Percentiles rank a stretch among this genome's conserved stretches.
phyloP scores from a whole-genome alignment of 2,888 invertebrate species.

The Hemithea aestivaria region DNA sequence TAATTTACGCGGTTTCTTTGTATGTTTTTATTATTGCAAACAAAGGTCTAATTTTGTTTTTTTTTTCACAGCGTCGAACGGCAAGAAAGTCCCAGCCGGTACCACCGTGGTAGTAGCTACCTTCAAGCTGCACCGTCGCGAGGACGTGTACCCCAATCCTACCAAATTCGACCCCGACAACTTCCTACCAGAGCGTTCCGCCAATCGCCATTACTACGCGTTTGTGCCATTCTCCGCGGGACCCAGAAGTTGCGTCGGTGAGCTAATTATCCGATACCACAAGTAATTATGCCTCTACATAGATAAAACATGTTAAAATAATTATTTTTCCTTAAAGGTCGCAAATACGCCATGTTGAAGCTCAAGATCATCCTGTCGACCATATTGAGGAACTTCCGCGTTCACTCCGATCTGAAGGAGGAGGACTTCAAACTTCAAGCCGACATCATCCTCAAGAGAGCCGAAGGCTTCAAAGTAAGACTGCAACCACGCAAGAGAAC shows the following conservation, averaged over 20 bases:
- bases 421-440: conserved; percentile 85
- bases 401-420: conserved; percentile 83
- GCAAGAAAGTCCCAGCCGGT: conserved; percentile 84
- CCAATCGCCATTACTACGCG: conserved; percentile 88
- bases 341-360: conserved; percentile 90
- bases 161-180: conserved; percentile 90
- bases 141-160: conserved; percentile 87
- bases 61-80: conserved; percentile 73
- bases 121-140: conserved; percentile 84
- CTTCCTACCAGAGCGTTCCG: conserved; percentile 88
- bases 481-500: conserved; percentile 81
- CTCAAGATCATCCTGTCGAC: conserved; percentile 88
- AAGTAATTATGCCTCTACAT: conserved; percentile 4
- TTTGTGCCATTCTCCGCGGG: conserved; percentile 91
- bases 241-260: conserved; percentile 88
- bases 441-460: conserved; percentile 87
- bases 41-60: background rate
- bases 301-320: background rate
- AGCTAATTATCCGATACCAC: conserved; percentile 39
- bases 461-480: conserved; percentile 86
- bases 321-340: conserved; percentile 65
- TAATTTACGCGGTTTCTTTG: background rate
- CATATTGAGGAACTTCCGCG: conserved; percentile 84
- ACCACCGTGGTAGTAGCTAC: conserved; percentile 83
- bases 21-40: background rate